These are phyloP conservation scores for Pecten maximus DNA, from an alignment of 2,888 invertebrate genomes.

Conservation along the genomic window DNA sequence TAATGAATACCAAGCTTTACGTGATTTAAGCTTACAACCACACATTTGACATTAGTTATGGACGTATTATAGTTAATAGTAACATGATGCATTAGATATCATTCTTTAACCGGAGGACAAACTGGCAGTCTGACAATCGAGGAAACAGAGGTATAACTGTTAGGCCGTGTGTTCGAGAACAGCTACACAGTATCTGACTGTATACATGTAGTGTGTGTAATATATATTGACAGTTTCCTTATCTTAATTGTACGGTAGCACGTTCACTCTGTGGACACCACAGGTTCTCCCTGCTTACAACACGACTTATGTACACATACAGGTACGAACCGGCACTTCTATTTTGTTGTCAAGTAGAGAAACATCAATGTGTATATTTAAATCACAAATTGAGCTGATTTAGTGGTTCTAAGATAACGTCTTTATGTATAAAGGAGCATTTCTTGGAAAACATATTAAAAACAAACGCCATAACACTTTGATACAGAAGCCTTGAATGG, in stretches of 20 bases:
- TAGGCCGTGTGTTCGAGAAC: neutral
- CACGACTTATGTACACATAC: neutral
- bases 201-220: neutral
- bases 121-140: neutral
- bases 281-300: neutral
- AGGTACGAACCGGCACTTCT: neutral
- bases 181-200: neutral
- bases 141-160: neutral
- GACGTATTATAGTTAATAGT: neutral
- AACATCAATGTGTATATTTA: neutral
- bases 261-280: neutral
- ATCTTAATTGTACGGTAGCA: conserved; percentile 13
- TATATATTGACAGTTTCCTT: neutral
- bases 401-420: neutral
- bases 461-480: too few species aligned
- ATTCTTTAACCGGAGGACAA: neutral
- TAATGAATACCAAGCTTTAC: too few species aligned
- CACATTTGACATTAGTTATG: neutral
- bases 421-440: neutral
- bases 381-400: neutral
- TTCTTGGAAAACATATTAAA: conserved; percentile 35
- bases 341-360: neutral
- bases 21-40: too few species aligned
- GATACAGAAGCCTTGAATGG: too few species aligned
- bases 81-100: neutral